Base-by-base conservation (phyloP, 2,888 invertebrate species). In the Cinara cedri region DNA sequence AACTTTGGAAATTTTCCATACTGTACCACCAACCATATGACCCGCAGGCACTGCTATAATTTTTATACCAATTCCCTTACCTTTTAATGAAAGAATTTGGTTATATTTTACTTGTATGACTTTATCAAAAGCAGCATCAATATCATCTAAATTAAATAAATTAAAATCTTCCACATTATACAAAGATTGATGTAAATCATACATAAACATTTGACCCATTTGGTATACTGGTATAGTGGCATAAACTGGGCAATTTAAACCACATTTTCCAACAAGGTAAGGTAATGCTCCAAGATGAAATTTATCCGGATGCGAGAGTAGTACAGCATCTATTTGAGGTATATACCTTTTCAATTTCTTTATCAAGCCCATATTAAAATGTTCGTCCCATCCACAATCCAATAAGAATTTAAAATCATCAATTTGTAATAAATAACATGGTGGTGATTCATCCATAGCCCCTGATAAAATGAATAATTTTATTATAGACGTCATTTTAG, bases 161-260 rank as follows among this genome's bases (percentile, higher is more conserved):
- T 94, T 92, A 87, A 98, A 98, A 66, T 98, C 95, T 83, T 96
- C 95, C 87, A 94, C 93, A 85, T 97, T 97, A 83, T 93, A 92
- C 82, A 95, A 91, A 0, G 97, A 95, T 89, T 94, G 94, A 85
- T 92, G 95, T 82, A 95, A 87, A 86, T 99, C 99, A 86, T 99
- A 99, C 95, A 98, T 95, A 85, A 98, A 98, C 98, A 99, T 97
- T 87, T 99, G 98, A 0, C 98, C 99, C 99, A 99, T 99, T 88
- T 99, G 98, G 86, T 96, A 97, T 1, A 99, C 95, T 0, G 99
- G 99, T 82, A 98, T 92, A 0, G 99, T 99, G 0, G 98, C 95
- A 86, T 98, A 99, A 82, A 99, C 94, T 0, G 99, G 98, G 85
- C 98, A 98, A 85, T 90, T 94, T 0, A 99, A 88, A 0, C 96